Conservation (phyloP, 2,888 invertebrate genomes). For the Lasius platythorax region DNA sequence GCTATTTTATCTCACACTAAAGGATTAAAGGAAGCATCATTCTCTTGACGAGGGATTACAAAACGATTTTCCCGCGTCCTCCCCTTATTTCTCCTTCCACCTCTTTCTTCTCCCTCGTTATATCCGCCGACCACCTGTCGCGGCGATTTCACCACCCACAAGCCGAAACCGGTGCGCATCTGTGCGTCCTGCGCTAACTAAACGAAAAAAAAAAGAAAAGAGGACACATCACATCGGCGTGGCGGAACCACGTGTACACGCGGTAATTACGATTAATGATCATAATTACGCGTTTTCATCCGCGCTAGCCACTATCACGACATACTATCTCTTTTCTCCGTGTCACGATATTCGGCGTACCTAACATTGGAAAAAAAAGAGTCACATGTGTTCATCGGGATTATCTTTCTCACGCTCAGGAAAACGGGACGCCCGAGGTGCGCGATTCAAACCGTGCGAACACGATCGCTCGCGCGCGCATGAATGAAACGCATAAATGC, state of each 20-base stretch:
- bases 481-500: slow-evolving; percentile 46
- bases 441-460: slow-evolving; percentile 52
- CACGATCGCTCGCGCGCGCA: slow-evolving; percentile 29
- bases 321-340: slow-evolving; percentile 46
- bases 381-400: slow-evolving; percentile 54
- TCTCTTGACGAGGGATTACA: neutral
- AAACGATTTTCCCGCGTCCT: neutral
- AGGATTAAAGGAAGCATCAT: slow-evolving; percentile 15
- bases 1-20: neutral
- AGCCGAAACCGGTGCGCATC: slow-evolving; percentile 42
- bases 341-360: slow-evolving; percentile 46
- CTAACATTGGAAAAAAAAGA: neutral
- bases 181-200: slow-evolving; percentile 9
- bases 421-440: slow-evolving; percentile 42
- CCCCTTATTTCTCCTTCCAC: neutral
- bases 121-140: slow-evolving; percentile 60
- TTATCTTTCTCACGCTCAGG: slow-evolving; percentile 52
- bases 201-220: slow-evolving; percentile 12
- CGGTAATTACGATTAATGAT: slow-evolving; percentile 67
- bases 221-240: slow-evolving; percentile 11
- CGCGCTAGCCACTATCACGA: slow-evolving; percentile 43
- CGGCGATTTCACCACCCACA: slow-evolving; percentile 59
- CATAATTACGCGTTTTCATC: slow-evolving; percentile 57
- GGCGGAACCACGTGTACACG: slow-evolving; percentile 47
- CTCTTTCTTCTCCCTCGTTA: neutral